These are phyloP conservation scores for Cephus spinipes DNA, from an alignment of 2,888 invertebrate genomes.

Conservation along the genomic window DNA sequence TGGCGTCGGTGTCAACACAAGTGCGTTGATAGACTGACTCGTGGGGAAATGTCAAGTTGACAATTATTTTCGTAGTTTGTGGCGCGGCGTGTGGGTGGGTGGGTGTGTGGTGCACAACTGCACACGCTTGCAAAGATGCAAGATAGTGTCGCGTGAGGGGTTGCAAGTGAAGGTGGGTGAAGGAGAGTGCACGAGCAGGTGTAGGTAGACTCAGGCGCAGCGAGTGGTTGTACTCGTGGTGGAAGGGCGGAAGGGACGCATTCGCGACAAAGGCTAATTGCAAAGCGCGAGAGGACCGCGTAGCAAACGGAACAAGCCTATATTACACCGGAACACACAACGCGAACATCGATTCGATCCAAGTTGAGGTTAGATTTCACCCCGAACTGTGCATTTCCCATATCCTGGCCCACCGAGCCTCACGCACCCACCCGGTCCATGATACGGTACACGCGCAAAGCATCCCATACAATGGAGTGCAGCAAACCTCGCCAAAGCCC, in stretches of 20 bases:
- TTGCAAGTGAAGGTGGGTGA: slow-evolving; percentile 14
- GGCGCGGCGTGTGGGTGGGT: not conserved
- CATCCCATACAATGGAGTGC: slow-evolving; percentile 32
- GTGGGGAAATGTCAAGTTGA: slow-evolving; percentile 26
- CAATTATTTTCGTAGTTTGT: slow-evolving; percentile 43
- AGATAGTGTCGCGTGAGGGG: slow-evolving; percentile 16
- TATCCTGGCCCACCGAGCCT: slow-evolving; percentile 10
- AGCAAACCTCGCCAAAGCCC: slow-evolving; percentile 45
- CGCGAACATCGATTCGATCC: not conserved
- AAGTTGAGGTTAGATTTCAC: slow-evolving; percentile 7
- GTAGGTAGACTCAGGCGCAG: slow-evolving; percentile 25
- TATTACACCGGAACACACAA: slow-evolving; percentile 59
- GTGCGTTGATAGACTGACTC: not conserved
- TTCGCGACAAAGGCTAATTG: slow-evolving; percentile 64
- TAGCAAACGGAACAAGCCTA: slow-evolving; percentile 59
- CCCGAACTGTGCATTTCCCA: slow-evolving; percentile 10
- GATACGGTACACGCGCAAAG: slow-evolving; percentile 28
- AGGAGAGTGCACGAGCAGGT: slow-evolving; percentile 21
- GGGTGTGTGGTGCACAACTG: not conserved
- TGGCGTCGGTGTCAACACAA: not conserved
- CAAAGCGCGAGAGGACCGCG: slow-evolving; percentile 56
- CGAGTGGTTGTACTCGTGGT: slow-evolving; percentile 27
- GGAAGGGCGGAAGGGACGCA: slow-evolving; percentile 28
- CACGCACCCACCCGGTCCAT: not conserved
- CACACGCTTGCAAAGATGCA: not conserved